Base-by-base conservation (phyloP, 2,888 invertebrate species). In the Adineta ricciae region DNA sequence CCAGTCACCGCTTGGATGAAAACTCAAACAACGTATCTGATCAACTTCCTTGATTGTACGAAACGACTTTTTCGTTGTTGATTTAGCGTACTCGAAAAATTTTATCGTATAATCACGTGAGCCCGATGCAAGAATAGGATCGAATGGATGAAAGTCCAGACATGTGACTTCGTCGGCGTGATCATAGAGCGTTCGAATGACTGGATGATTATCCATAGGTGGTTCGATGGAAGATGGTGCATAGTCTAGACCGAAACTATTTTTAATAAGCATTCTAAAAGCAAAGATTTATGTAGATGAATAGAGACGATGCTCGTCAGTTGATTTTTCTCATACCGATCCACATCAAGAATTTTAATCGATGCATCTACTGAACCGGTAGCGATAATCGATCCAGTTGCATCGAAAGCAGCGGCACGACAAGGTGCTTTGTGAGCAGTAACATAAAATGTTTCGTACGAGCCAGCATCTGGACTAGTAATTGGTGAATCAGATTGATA, bases 311-410 rank as follows among this genome's bases (percentile, higher is more conserved):
- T n/a, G n/a, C n/a, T n/a, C n/a, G n/a, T n/a, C n/a, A n/a, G n/a
- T n/a, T n/a, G n/a, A n/a, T n/a, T n/a, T n/a, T 46, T 11, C 11
- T 46, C 11, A 11, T 99, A 98, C 86, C 98, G 93, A 88, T 99
- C 99, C n/a, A 99, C 98, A 89, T 99, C 98, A 87, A 99, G 91
- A 88, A 99, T 97, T 94, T 99, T 99, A 86, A 99, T 99, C 87
- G 97, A 97, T 2, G 98, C 96, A 91, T 99, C 99, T 0, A 96
- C 96, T 87, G 97, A 97, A 24, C 98, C 99, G 0, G 98, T 99
- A 0, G 99, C 99, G 21, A 98, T 95, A 0, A 99, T 91, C 87
- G 96, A 95, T 0, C 98, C 92, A 91, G 86, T 97, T 16, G 93
- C 92, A 87, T 96, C 97, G 90, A 99, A 99, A 5, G 96, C 96